These are phyloP conservation scores for Tragopan temminckii DNA, from an alignment of 2,797 vertebrate genomes.

Conservation along the genomic window DNA sequence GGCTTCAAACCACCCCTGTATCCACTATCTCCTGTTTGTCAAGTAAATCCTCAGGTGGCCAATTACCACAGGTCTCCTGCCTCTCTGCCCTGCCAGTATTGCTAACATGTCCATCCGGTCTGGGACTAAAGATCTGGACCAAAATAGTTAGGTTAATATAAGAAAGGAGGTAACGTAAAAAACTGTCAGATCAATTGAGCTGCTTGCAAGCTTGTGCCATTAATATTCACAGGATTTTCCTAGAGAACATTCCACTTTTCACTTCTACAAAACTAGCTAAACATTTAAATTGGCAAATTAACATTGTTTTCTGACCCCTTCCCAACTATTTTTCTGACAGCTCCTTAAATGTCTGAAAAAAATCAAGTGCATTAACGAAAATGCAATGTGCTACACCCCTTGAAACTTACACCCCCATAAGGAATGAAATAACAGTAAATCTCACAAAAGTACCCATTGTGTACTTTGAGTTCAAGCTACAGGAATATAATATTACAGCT, in stretches of 20 bases:
- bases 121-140: not conserved
- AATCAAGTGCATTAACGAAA: constrained; percentile 55
- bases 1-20: not conserved
- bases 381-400: not conserved
- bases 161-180: constrained; percentile 1
- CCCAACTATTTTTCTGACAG: constrained; percentile 41
- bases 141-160: not conserved
- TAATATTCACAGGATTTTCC: constrained; percentile 36
- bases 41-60: not conserved
- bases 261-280: constrained; percentile 43
- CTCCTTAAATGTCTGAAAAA: constrained; percentile 53
- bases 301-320: constrained; percentile 59
- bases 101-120: not conserved
- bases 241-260: not conserved
- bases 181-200: not conserved
- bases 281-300: constrained; percentile 56
- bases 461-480: constrained; percentile 49
- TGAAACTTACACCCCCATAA: constrained; percentile 26
- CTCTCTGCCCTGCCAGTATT: not conserved
- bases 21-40: not conserved
- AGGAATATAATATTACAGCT: constrained; percentile 56
- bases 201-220: not conserved
- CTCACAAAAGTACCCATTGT: constrained; percentile 62
- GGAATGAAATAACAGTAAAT: constrained; percentile 60
- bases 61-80: not conserved